phyloP scores from a whole-genome alignment of 2,113 vertebrate genomes.

The Python bivittatus region DNA sequence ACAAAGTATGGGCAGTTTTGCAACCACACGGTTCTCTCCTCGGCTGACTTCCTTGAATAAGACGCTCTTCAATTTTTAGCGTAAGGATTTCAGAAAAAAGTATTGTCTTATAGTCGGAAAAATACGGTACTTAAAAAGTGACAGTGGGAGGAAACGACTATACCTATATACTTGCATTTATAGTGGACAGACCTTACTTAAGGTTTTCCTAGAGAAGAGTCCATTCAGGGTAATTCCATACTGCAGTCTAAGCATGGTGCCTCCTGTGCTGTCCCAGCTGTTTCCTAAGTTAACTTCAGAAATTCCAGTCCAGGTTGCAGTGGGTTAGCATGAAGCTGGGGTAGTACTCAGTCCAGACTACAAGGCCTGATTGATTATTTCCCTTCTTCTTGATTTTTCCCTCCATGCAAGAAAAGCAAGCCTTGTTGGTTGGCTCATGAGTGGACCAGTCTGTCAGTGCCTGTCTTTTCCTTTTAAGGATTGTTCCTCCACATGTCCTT shows the following conservation, averaged over 20 bases:
- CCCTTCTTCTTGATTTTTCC: background rate
- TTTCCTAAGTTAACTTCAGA: background rate
- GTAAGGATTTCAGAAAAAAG: too few species aligned
- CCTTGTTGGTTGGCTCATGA: background rate
- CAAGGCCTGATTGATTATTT: background rate
- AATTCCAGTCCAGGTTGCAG: background rate
- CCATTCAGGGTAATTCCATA: background rate
- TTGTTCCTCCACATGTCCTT: background rate
- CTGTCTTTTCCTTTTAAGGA: background rate
- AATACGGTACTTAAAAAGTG: too few species aligned
- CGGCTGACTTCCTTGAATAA: too few species aligned
- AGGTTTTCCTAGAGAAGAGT: background rate
- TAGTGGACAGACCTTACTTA: background rate
- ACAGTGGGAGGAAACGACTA: background rate
- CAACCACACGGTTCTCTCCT: too few species aligned
- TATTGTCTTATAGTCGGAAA: too few species aligned
- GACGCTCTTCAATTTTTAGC: too few species aligned
- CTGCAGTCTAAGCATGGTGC: background rate
- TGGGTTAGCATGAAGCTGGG: background rate
- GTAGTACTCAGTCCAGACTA: background rate
- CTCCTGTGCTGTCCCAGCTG: background rate
- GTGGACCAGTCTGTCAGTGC: background rate
- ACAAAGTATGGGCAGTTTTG: too few species aligned
- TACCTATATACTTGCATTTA: background rate
- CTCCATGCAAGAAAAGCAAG: background rate